These are phyloP conservation scores for Helarctos malayanus DNA, from an alignment of 2,797 vertebrate genomes.

Conservation along the genomic window DNA sequence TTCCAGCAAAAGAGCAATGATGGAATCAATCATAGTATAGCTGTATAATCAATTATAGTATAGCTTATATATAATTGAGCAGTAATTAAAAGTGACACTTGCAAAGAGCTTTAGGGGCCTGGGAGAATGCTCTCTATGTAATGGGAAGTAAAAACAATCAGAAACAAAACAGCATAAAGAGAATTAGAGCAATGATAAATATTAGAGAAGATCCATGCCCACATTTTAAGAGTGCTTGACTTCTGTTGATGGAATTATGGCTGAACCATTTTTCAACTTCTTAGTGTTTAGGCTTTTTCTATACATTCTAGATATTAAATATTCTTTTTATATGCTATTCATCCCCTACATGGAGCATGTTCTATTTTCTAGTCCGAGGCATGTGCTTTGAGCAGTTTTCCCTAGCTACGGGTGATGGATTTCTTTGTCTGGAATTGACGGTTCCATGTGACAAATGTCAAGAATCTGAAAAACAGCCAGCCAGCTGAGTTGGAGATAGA, in stretches of 20 bases:
- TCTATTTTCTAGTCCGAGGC: constrained; percentile 3
- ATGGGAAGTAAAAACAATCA: neutral
- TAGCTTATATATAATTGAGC: neutral
- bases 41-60: neutral
- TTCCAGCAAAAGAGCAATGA: neutral
- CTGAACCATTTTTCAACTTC: constrained; percentile 6
- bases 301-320: neutral
- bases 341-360: neutral
- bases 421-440: constrained; percentile 35
- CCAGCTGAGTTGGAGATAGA: neutral
- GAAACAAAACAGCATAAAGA: neutral
- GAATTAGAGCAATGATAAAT: neutral
- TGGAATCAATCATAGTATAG: neutral
- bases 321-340: neutral
- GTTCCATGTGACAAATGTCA: constrained; percentile 63
- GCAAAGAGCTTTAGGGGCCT: neutral
- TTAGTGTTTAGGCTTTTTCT: neutral
- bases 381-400: neutral
- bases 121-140: neutral
- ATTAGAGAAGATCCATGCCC: neutral
- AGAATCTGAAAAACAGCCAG: neutral
- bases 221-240: neutral
- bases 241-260: neutral
- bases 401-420: neutral
- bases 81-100: neutral